phyloP scores from a whole-genome alignment of 1,140 invertebrate species.

The Laodelphax striatellus region DNA sequence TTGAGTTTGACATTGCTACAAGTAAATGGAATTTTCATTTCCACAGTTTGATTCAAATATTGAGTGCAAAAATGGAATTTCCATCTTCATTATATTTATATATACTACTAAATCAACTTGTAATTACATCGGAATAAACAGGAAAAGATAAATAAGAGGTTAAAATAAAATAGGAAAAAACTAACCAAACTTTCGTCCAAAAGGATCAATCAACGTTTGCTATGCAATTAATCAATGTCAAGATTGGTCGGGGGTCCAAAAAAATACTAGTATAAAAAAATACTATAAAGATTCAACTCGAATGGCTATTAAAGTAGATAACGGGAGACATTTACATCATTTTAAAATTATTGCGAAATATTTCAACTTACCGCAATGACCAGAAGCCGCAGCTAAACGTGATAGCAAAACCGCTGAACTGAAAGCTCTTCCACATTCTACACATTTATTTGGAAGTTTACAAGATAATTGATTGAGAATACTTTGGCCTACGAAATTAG shows the following conservation, averaged over 20 bases:
- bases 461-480: slow-evolving; percentile 20
- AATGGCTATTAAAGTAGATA: slow-evolving; percentile 36
- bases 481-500: slow-evolving; percentile 26
- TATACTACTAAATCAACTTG: too few relatives aligned
- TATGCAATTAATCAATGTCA: too few relatives aligned
- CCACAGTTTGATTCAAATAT: too few relatives aligned
- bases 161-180: not conserved
- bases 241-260: too few relatives aligned
- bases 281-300: slow-evolving; percentile 14
- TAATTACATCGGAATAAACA: too few relatives aligned
- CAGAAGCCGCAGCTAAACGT: slow-evolving; percentile 19
- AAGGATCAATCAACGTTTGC: too few relatives aligned
- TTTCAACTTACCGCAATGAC: not conserved
- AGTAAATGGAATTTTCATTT: not conserved
- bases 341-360: slow-evolving; percentile 24
- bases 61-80: too few relatives aligned
- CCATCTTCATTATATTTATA: too few relatives aligned
- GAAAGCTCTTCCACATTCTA: slow-evolving; percentile 24
- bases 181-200: too few relatives aligned
- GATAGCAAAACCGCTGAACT: slow-evolving; percentile 20
- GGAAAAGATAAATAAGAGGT: too few relatives aligned
- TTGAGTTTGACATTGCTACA: not conserved
- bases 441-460: slow-evolving; percentile 26
- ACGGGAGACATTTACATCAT: not conserved
- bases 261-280: too few relatives aligned